A percentile compares a stretch with the other conserved stretches of the same genome.
Evolutionary conservation across 2,888 invertebrate genomes (phyloP).

Genomic region (Phorcus lineatus): DNA sequence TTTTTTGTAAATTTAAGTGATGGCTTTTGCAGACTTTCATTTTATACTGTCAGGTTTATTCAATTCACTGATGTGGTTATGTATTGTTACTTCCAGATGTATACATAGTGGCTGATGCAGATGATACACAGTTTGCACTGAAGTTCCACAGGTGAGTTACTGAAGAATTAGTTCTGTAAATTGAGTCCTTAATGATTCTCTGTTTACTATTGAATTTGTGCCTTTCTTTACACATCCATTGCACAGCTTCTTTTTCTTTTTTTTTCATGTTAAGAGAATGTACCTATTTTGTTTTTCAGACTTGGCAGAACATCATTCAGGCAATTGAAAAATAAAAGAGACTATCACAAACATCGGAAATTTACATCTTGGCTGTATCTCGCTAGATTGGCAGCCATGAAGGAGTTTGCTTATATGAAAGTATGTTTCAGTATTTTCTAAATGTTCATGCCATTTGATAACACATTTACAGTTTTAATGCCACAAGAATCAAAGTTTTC

Average conservation of each 20-base stretch:
- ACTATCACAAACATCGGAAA: slow-evolving; percentile 94
- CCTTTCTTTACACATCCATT: neutral
- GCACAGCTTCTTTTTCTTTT: neutral
- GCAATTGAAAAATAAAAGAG: slow-evolving; percentile 95
- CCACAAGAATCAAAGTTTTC: too few species aligned
- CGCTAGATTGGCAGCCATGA: slow-evolving; percentile 95
- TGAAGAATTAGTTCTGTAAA: too few species aligned
- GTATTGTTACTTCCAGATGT: slow-evolving; percentile 81
- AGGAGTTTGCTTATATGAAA: slow-evolving; percentile 98
- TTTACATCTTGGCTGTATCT: slow-evolving; percentile 96
- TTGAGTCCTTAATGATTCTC: too few species aligned
- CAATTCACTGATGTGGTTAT: neutral
- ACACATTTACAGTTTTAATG: too few species aligned
- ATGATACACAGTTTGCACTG: slow-evolving; percentile 87
- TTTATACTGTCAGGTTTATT: neutral
- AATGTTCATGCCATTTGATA: too few species aligned
- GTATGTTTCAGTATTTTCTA: slow-evolving; percentile 48
- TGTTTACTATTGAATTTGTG: neutral
- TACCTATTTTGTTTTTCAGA: slow-evolving; percentile 73
- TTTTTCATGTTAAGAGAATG: neutral
- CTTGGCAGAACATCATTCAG: slow-evolving; percentile 97
- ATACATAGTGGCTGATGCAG: slow-evolving; percentile 89
- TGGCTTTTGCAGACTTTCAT: too few species aligned
- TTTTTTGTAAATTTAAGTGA: too few species aligned
- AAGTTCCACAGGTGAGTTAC: slow-evolving; percentile 87